These are phyloP conservation scores for Dugesia japonica DNA, from an alignment of 2,888 invertebrate genomes.

Conservation along the genomic window DNA sequence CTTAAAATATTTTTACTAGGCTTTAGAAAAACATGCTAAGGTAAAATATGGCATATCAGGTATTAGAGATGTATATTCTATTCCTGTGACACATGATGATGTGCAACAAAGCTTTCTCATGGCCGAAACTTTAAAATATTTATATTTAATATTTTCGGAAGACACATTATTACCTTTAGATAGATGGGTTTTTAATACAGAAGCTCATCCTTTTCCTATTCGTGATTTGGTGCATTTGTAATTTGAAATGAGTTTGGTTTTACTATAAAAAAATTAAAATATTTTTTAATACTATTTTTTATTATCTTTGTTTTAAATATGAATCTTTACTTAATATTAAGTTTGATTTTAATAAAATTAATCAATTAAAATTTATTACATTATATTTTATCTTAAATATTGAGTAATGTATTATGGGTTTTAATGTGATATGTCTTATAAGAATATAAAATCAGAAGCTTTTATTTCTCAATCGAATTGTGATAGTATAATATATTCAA, in stretches of 20 bases:
- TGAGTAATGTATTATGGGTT: too few relatives aligned
- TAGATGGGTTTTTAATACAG: slow-evolving; percentile 97
- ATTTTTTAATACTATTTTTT: too few relatives aligned
- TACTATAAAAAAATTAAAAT: background rate
- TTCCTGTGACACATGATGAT: slow-evolving; percentile 70
- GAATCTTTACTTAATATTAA: too few relatives aligned
- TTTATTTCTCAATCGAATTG: too few relatives aligned
- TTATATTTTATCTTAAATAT: too few relatives aligned
- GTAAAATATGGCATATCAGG: slow-evolving; percentile 83
- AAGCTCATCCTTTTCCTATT: slow-evolving; percentile 87
- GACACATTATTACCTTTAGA: slow-evolving; percentile 73
- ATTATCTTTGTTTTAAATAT: too few relatives aligned
- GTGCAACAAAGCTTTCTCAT: slow-evolving; percentile 97
- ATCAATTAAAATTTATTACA: too few relatives aligned
- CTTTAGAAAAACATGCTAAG: slow-evolving; percentile 77
- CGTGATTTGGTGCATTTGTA: slow-evolving; percentile 17
- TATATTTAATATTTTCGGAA: slow-evolving; percentile 78
- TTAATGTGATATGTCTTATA: too few relatives aligned
- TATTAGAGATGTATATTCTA: slow-evolving; percentile 74
- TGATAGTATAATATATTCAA: too few relatives aligned
- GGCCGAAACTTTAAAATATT: slow-evolving; percentile 93
- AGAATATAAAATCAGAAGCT: too few relatives aligned
- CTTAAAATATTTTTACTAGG: too few relatives aligned
- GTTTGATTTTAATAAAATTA: too few relatives aligned
- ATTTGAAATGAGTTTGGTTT: background rate